Base-by-base conservation (phyloP, 1,140 invertebrate species). In the Orchestia grillus region DNA sequence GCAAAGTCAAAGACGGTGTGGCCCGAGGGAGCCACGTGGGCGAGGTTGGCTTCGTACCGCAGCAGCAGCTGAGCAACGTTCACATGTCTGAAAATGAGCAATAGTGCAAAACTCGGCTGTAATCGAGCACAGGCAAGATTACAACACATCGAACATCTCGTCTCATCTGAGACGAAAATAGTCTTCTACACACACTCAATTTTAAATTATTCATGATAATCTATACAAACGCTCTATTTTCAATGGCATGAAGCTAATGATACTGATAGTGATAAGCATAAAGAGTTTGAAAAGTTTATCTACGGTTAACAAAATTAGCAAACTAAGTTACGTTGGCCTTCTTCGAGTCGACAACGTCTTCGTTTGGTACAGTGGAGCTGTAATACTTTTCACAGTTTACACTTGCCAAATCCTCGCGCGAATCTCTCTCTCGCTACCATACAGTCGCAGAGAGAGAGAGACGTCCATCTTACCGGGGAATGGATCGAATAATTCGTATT, bases 1-100 rank as follows among this genome's bases (percentile, higher is more conserved):
- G 92, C 92, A 44, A 94, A 94, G 92, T 94, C 92, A 45, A 94
- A 45, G 11, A 94, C 44, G 3, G 92, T 94, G 92, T 94, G 92
- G 44, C 92, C 92, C 36, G 6, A 47, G 44, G 92, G 92, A 44
- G 92, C 8, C 92, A 94, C 92, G 92, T 94, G 36, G 43, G 44
- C 3, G 41, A 94, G 45, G 92, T 44, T 40, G 44, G 92, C 92
- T 0, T 45, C 44, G 23, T 45, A 19, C 19, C 44, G 43, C 92
- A 94, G 36, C 43, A 94, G 92, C 8, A 47, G 43, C 92, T 47
- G 43, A 44, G 92, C 92, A 40, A 94, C 15, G 44, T 47, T 44
- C 36, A 47, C 44, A 40, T 94, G 92, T 4, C 92, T 94, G 92
- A 15, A 94, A 77, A 53, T 28, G 1, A 77, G 36, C 62, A 36